These are phyloP conservation scores for Microplitis deprimator DNA, from an alignment of 2,888 invertebrate species.

Conservation along the genomic window DNA sequence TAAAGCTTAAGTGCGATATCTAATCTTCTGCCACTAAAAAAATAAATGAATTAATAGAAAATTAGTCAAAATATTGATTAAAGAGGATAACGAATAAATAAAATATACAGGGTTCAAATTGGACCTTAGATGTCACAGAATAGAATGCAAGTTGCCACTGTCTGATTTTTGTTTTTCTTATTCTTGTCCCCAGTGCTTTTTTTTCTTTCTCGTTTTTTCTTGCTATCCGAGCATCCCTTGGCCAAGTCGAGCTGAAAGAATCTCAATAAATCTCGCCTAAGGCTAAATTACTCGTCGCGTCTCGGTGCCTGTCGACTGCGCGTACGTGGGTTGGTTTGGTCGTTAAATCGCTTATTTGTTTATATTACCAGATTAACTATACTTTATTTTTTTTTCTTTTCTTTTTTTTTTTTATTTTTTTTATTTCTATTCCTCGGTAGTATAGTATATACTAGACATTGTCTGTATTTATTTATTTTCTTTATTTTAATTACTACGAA, in stretches of 20 bases:
- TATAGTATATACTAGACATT: too few species aligned
- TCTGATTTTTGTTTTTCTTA: conserved; percentile 11
- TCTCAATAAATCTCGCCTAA: conserved; percentile 63
- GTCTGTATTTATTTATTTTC: conserved; percentile 11
- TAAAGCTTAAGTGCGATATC: conserved; percentile 27
- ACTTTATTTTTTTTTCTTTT: background rate
- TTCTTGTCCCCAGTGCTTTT: conserved; percentile 36
- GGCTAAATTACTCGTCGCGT: conserved; percentile 60
- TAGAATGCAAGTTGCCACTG: background rate
- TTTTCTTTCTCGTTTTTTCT: conserved; percentile 24
- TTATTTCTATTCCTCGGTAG: background rate
- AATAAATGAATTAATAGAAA: too few species aligned
- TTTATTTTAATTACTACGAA: conserved; percentile 24
- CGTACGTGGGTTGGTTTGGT: conserved; percentile 39
- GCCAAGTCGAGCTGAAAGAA: conserved; percentile 51
- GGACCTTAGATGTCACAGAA: conserved; percentile 30
- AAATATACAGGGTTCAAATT: conserved; percentile 26
- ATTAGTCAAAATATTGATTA: background rate
- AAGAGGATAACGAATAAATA: background rate
- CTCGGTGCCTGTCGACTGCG: conserved; percentile 35
- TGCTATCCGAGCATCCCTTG: conserved; percentile 23
- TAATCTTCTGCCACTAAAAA: background rate
- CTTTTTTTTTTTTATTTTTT: conserved; percentile 34
- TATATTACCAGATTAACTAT: conserved; percentile 33
- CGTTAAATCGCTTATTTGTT: conserved; percentile 54